Percentiles rank a stretch among this genome's conserved stretches.
phyloP scores from a whole-genome alignment of 2,797 vertebrate species.

The Tauraco hartlaubi region DNA sequence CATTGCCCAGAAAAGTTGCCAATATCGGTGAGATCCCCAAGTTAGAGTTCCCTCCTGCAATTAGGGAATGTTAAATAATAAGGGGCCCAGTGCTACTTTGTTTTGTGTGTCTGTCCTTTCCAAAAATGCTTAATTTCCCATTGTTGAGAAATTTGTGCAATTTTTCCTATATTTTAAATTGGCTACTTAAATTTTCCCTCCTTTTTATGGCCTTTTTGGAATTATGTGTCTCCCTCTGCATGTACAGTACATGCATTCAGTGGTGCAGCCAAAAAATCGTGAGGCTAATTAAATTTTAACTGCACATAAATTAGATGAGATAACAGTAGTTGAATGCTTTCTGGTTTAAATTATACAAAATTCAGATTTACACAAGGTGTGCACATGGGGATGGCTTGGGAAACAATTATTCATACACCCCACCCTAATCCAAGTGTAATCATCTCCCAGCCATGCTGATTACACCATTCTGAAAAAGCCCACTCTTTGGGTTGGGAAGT shows the following conservation, averaged over 20 bases:
- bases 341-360: conserved; percentile 60
- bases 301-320: conserved; percentile 77
- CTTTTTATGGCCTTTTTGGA: conserved; percentile 52
- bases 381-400: conserved; percentile 49
- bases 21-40: not conserved
- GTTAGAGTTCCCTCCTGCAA: conserved; percentile 12
- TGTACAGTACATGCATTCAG: conserved; percentile 1
- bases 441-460: conserved; percentile 28
- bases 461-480: conserved; percentile 44
- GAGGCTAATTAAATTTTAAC: conserved; percentile 65
- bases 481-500: not conserved
- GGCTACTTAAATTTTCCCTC: conserved; percentile 56
- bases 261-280: conserved; percentile 66
- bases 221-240: conserved; percentile 37
- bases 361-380: conserved; percentile 61
- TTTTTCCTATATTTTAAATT: conserved; percentile 51
- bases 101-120: not conserved
- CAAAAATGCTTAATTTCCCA: conserved; percentile 11
- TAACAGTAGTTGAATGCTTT: conserved; percentile 59
- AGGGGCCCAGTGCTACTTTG: conserved; percentile 15
- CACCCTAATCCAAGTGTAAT: conserved; percentile 54
- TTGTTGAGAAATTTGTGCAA: conserved; percentile 46
- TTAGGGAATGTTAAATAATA: conserved; percentile 31
- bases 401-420: conserved; percentile 51
- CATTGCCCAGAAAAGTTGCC: conserved; percentile 11